A percentile compares a stretch with the other conserved stretches of the same genome.
Conservation (phyloP, 2,797 vertebrate genomes). For the Meda fulgida region DNA sequence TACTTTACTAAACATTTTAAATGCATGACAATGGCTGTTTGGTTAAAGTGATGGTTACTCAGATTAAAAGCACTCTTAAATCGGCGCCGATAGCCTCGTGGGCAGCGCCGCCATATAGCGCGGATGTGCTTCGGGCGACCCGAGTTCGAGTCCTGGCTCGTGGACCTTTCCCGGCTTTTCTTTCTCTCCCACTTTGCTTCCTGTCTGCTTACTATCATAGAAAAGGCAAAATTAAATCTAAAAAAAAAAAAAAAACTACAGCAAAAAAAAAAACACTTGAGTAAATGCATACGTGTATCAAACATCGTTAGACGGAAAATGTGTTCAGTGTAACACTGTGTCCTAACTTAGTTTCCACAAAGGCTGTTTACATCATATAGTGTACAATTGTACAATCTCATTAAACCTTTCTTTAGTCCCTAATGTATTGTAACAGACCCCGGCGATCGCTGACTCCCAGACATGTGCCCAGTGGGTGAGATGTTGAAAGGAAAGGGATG, state of each 20-base stretch:
- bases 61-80: not conserved
- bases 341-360: not conserved
- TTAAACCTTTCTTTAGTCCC: not conserved
- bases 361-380: conserved; percentile 10
- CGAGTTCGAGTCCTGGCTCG: too few species aligned
- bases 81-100: not conserved
- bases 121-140: not conserved
- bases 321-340: not conserved
- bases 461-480: conserved; percentile 24
- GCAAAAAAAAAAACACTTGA: not conserved
- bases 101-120: too few species aligned
- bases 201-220: too few species aligned
- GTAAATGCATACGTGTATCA: not conserved
- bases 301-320: not conserved
- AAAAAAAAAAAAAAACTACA: too few species aligned
- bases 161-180: too few species aligned
- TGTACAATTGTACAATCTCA: conserved; percentile 1
- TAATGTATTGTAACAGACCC: conserved; percentile 14
- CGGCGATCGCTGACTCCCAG: not conserved
- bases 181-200: too few species aligned
- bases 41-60: not conserved
- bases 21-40: not conserved
- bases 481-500: conserved; percentile 27
- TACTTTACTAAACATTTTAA: not conserved
- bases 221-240: too few species aligned